Base-by-base conservation (phyloP, 2,888 invertebrate genomes). In the Aphodius sticticus region DNA sequence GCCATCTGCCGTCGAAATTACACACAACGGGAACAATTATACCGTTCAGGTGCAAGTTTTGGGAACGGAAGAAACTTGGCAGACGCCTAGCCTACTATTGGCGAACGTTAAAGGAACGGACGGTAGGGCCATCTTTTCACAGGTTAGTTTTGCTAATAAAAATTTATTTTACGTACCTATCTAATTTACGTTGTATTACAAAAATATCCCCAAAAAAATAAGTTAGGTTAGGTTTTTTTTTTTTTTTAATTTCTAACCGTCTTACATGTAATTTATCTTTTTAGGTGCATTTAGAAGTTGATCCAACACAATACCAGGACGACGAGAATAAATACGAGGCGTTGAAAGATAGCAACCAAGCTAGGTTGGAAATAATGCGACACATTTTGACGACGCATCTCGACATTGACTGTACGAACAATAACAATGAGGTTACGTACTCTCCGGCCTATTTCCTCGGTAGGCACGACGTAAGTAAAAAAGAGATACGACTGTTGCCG, bases 61-160 rank as follows among this genome's bases (percentile, higher is more conserved):
- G 80, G 96, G 96, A 0, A 94, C 94, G 0, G 96, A 96, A 86
- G 96, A 96, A 87, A 96, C 96, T 0, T 96, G 96, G 96, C 94
- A 96, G 79, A 96, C 96, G 0, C 96, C 96, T 0, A 96, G 96
- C 81, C 90, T 96, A 78, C 89, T 96, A 79, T 90, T 95, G 84
- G 96, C 96, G 0, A 91, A 92, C 0, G 90, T 91, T 70, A 90
- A 92, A 35, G 92, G 91, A 37, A 93, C 92, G 76, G 92, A 91
- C 15, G 96, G 96, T 15, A 92, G 93, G 83, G 95, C 95, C 6
- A 93, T 96, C 71, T 96, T 96, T 86, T 96, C 96, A 35, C 95
- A 95, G 91, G 95, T 94, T 86, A 79, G 76, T 26, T 26, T 26
- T 3, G 26, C 26, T 26, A 26, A 26, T 26, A 26, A 3, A 26